Evolutionary conservation across 2,113 vertebrate species (phyloP), one percentile per base, ranked within the genome.

Genomic region (Microtus richardsoni): DNA sequence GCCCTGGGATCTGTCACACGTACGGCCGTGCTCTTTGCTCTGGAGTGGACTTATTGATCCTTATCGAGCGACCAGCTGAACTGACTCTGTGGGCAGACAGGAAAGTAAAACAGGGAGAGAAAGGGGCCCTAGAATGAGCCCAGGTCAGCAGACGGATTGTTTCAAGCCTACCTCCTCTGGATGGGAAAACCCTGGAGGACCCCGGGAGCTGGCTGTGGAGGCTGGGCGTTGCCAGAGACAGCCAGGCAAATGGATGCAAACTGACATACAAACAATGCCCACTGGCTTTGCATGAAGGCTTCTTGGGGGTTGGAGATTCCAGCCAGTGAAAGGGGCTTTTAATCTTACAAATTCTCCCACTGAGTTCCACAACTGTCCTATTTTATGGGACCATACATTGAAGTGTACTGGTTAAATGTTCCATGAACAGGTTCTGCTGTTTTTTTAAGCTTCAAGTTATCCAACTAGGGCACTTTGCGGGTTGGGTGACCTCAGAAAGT

Each of bases 221-320:
- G 19, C 41, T 68, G 73, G 21, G 78, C 84, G 74, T 52, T 77
- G 91, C 78, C 33, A 52, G 71, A 88, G 89, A 22, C 66, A 75
- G n/a, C 91, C 21, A 96, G 77, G 96, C 90, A 97, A 96, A 98
- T 66, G 21, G 16, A 95, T 96, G 85, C 90, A 97, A 96, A 98
- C 11, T 19, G 78, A 49, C 68, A 78, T 47, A 33, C 87, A 96
- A 93, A 97, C 47, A 17, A 58, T 41, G 21, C 73, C 82, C 49
- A 24, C 26, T 89, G 33, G 4, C 62, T 96, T 97, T 97, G 66
- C 96, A 90, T 64, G 52, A 22, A 78, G 80, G 28, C 21, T 88
- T 60, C 58, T 24, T 78, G 71, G 41, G 28, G 47, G 62, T 49
- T 54, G 41, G 41, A 74, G 62, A 66, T 83, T 36, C 83, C 28